Conservation (phyloP, 2,113 vertebrate species). For the Callocephalon fimbriatum region DNA sequence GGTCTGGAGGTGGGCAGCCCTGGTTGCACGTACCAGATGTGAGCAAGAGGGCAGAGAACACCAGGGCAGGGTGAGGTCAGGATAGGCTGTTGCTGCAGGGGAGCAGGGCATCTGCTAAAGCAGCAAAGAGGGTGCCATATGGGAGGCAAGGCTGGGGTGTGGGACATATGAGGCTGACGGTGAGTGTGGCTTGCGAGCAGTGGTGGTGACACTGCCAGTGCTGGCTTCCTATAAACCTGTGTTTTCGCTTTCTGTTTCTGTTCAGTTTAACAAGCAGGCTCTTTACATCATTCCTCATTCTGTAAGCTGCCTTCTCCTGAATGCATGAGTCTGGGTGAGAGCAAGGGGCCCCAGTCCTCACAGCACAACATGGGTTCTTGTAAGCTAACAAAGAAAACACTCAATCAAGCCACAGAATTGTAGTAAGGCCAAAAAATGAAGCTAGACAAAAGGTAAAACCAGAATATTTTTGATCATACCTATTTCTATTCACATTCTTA, state of each 20-base stretch:
- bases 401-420: background rate
- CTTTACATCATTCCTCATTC: background rate
- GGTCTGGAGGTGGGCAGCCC: background rate
- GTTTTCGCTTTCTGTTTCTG: background rate
- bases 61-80: background rate
- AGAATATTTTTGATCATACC: background rate
- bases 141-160: background rate
- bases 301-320: accelerated
- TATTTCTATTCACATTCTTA: background rate
- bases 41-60: accelerated
- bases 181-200: accelerated
- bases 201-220: accelerated
- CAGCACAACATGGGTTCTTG: background rate
- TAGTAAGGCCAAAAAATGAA: background rate
- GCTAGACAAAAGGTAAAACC: background rate
- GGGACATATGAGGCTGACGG: accelerated
- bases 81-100: background rate
- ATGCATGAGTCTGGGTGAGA: background rate
- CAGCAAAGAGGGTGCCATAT: accelerated
- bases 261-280: background rate
- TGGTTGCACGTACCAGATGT: accelerated
- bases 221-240: background rate
- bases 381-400: background rate
- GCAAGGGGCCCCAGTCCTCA: background rate
- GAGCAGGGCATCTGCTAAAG: background rate